phyloP scores from a whole-genome alignment of 2,888 invertebrate species.

The Cremastobaeus sp. region DNA sequence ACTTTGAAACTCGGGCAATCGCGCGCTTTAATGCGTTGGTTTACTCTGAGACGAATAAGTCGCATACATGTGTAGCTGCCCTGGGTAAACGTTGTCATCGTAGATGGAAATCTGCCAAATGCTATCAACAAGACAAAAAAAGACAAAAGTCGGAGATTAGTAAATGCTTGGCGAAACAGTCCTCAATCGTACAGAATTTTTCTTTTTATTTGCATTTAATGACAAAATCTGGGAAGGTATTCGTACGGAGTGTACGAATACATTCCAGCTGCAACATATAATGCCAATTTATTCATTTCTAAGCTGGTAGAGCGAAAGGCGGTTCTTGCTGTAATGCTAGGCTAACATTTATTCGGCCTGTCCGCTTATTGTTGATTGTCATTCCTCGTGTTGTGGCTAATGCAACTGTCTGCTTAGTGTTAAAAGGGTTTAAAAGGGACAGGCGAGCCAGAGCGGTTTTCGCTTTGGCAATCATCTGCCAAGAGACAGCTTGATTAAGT shows the following conservation, averaged over 20 bases:
- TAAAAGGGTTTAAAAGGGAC: constrained; percentile 17
- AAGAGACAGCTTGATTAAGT: too few species aligned
- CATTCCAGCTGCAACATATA: constrained; percentile 68
- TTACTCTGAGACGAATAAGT: constrained; percentile 74
- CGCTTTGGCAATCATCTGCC: too few species aligned
- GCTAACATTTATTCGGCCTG: constrained; percentile 65
- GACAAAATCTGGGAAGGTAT: constrained; percentile 43
- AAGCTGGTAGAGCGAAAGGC: constrained; percentile 68
- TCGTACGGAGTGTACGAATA: constrained; percentile 59
- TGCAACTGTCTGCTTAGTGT: constrained; percentile 42
- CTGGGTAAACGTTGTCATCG: constrained; percentile 89
- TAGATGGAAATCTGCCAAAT: constrained; percentile 89
- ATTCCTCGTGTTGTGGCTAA: constrained; percentile 61
- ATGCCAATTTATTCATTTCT: constrained; percentile 69
- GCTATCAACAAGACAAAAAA: constrained; percentile 82
- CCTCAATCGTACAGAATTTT: constrained; percentile 40
- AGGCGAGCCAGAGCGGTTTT: constrained; percentile 60
- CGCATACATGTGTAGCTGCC: constrained; percentile 94
- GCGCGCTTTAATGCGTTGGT: constrained; percentile 68
- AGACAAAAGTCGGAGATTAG: constrained; percentile 71
- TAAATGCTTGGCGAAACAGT: constrained; percentile 63
- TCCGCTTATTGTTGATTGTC: constrained; percentile 69
- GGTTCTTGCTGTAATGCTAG: constrained; percentile 33
- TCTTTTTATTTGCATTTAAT: constrained; percentile 12
- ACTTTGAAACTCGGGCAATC: constrained; percentile 67